phyloP scores from a whole-genome alignment of 2,888 invertebrate species.

The Rosalia funebris region DNA sequence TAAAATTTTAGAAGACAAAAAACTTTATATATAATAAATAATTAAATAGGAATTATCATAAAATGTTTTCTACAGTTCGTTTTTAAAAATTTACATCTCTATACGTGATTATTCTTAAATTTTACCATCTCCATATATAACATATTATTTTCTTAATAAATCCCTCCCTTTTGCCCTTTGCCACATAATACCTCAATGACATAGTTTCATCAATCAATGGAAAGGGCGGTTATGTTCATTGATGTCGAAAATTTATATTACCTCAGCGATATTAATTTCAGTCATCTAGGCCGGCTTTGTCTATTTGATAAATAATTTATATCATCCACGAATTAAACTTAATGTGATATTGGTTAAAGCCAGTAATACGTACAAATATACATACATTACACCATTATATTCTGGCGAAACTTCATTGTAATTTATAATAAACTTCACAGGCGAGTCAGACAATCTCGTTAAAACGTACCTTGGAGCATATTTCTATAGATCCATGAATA shows the following conservation, averaged over 20 bases:
- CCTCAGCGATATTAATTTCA: background rate
- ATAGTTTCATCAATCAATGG: too few relatives aligned
- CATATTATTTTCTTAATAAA: too few relatives aligned
- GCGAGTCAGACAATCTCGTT: slow-evolving; percentile 18
- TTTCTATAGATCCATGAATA: slow-evolving; percentile 37
- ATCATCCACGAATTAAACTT: background rate
- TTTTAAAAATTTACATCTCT: too few relatives aligned
- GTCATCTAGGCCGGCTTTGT: background rate
- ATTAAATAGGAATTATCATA: too few relatives aligned
- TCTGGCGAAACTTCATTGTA: slow-evolving; percentile 1
- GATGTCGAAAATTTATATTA: background rate
- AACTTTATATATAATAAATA: too few relatives aligned
- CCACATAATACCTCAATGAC: too few relatives aligned
- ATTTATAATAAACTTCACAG: slow-evolving; percentile 3
- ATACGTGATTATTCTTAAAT: too few relatives aligned
- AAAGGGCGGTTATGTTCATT: too few relatives aligned
- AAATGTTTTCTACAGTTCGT: too few relatives aligned
- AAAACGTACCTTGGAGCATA: slow-evolving; percentile 38
- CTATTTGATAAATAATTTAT: background rate
- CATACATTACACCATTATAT: background rate
- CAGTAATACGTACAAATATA: background rate
- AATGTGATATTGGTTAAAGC: background rate
- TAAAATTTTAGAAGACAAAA: too few relatives aligned
- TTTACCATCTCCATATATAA: too few relatives aligned
- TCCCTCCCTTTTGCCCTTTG: too few relatives aligned